Evolutionary conservation across 2,113 vertebrate genomes (phyloP), one percentile per base, ranked within the genome.

Genomic region (Ophiodon elongatus): DNA sequence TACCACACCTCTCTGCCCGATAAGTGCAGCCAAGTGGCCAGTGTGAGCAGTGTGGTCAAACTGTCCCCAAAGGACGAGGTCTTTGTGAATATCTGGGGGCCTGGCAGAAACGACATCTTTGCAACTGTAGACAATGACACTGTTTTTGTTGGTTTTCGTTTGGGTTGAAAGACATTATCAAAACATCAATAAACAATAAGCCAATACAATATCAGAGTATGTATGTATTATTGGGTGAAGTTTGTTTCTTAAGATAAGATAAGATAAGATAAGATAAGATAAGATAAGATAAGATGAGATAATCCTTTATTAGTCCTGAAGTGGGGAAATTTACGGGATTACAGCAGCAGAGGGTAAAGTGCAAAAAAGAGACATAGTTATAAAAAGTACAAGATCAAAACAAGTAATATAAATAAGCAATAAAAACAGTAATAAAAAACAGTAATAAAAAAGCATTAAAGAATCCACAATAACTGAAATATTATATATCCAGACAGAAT

Each of bases 11-110:
- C 69, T 37, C 74, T 88, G 19, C 81, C 84, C 19, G 54, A 83
- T 21, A 89, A 87, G 45, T 80, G 66, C 7, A 89, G 88, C 73
- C 91, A 91, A 56, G 79, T 90, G 62, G 85, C 86, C 65, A 90
- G 84, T 19, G 69, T 66, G 45, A 83, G 91, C 72, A 75, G 84
- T 65, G 82, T 91, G 73, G 27, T 91, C 13, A 41, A 73, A 37
- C 79, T 92, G 39, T 57, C n/a, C 3, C 4, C 37, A 35, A 3
- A 54, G 2, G 86, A 90, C 2, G 1, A 64, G 10, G 83, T 91
- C 6, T 82, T 54, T 67, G 84, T 91, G 27, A 27, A 90, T 21
- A 1, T 82, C 8, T 88, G 45, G 47, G 90, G 88, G 19, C 43
- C 37, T 11, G 67, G 47, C 29, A 85, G 59, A 29, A 88, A 91